Conservation (phyloP, 2,888 invertebrate genomes). For the Drosophila hamatofila region DNA sequence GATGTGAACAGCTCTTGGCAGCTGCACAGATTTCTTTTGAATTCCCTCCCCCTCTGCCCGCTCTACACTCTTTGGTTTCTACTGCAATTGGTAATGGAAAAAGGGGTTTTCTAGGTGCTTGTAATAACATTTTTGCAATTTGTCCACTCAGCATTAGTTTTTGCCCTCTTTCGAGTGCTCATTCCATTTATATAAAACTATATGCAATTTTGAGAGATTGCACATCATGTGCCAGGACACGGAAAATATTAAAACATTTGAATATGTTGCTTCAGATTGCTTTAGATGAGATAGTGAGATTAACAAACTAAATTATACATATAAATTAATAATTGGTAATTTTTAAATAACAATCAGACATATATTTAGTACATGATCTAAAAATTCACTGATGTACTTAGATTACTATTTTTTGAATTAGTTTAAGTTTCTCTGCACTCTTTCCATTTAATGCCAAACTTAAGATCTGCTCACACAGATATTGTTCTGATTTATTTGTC, state of each 20-base stretch:
- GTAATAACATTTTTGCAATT: conserved; percentile 25
- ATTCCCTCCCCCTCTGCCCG: not conserved
- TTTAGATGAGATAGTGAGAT: too few relatives aligned
- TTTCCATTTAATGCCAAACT: not conserved
- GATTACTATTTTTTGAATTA: too few relatives aligned
- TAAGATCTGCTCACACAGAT: not conserved
- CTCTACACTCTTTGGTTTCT: not conserved
- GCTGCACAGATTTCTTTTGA: conserved; percentile 26
- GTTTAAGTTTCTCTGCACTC: not conserved
- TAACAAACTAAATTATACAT: too few relatives aligned
- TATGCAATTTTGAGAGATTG: conserved; percentile 16
- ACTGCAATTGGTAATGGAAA: conserved; percentile 16
- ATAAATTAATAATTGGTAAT: too few relatives aligned
- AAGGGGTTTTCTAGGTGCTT: conserved; percentile 12
- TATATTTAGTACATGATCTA: too few relatives aligned
- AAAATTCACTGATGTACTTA: too few relatives aligned
- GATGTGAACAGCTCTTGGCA: conserved; percentile 49
- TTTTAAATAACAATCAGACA: too few relatives aligned
- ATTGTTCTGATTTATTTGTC: conserved; percentile 21
- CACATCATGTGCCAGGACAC: not conserved
- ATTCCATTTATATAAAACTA: conserved; percentile 4
- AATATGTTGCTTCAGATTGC: not conserved
- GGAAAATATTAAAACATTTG: not conserved
- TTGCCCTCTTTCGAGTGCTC: not conserved
- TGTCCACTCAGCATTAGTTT: conserved; percentile 16